Conservation (phyloP, 2,888 invertebrate species). For the Lithophane semibrunnea region DNA sequence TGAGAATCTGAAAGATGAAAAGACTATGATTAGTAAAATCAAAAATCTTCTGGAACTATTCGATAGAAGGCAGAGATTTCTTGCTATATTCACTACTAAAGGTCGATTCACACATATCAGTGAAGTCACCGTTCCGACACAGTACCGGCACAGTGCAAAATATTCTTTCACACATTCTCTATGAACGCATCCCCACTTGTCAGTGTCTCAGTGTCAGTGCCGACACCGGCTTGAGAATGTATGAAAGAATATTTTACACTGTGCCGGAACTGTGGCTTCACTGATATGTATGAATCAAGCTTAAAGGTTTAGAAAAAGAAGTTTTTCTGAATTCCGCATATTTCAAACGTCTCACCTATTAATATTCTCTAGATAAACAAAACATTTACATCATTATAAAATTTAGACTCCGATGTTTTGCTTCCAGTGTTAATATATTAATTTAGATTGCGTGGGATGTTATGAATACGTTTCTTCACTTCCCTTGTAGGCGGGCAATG, state of each 20-base stretch:
- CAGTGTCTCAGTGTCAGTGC: too few species aligned
- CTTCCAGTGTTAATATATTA: slow-evolving; percentile 51
- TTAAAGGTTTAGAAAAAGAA: slow-evolving; percentile 11
- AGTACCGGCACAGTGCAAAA: too few species aligned
- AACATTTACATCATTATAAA: slow-evolving; percentile 43
- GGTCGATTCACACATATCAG: too few species aligned
- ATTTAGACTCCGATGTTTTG: slow-evolving; percentile 37
- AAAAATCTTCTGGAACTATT: not conserved
- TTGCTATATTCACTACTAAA: not conserved
- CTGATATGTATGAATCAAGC: not conserved
- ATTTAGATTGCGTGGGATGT: slow-evolving; percentile 55
- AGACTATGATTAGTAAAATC: not conserved
- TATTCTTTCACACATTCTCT: too few species aligned
- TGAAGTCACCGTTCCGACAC: too few species aligned
- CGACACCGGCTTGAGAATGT: too few species aligned
- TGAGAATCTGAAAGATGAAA: not conserved
- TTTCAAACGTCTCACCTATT: slow-evolving; percentile 23
- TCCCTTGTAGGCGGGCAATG: slow-evolving; percentile 62
- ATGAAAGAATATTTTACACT: too few species aligned
- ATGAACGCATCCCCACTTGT: too few species aligned
- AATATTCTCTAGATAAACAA: slow-evolving; percentile 51
- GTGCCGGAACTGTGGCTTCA: too few species aligned
- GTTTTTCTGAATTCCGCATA: slow-evolving; percentile 20
- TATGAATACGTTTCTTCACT: slow-evolving; percentile 58
- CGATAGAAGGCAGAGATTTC: too few species aligned